Percentiles rank a stretch among this genome's conserved stretches.
These are phyloP conservation scores for Allacma fusca DNA, from an alignment of 2,888 invertebrate genomes.

Conservation along the genomic window DNA sequence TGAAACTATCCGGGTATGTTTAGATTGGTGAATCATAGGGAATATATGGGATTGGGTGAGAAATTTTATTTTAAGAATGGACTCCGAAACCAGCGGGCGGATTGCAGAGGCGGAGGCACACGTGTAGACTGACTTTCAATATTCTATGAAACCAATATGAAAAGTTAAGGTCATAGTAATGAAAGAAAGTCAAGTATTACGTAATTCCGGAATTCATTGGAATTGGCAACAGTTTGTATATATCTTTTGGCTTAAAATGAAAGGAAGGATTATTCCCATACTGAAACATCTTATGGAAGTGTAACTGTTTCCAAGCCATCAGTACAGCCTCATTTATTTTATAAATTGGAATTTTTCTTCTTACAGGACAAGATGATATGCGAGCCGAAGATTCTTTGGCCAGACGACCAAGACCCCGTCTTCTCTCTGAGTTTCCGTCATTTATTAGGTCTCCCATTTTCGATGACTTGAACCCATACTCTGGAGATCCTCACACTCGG, in stretches of 20 bases:
- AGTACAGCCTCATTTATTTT: no score
- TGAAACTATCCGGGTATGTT: background rate
- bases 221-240: slow-evolving; percentile 11
- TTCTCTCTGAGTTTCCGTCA: slow-evolving; percentile 51
- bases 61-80: no score
- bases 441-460: slow-evolving; percentile 61
- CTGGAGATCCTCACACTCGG: slow-evolving; percentile 70
- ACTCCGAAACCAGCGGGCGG: no score
- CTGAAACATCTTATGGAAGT: no score
- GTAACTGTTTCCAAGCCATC: no score
- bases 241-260: no score
- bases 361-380: slow-evolving; percentile 86
- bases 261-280: no score
- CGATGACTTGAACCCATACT: slow-evolving; percentile 81
- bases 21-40: no score
- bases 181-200: background rate
- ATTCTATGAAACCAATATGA: background rate
- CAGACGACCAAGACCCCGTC: slow-evolving; percentile 70
- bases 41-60: no score
- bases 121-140: background rate
- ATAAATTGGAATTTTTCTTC: background rate
- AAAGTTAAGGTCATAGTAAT: background rate
- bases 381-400: slow-evolving; percentile 78
- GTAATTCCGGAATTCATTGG: no score
- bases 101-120: no score